Evolutionary conservation across 2,888 invertebrate genomes (phyloP).

Genomic region (Oligia latruncula): DNA sequence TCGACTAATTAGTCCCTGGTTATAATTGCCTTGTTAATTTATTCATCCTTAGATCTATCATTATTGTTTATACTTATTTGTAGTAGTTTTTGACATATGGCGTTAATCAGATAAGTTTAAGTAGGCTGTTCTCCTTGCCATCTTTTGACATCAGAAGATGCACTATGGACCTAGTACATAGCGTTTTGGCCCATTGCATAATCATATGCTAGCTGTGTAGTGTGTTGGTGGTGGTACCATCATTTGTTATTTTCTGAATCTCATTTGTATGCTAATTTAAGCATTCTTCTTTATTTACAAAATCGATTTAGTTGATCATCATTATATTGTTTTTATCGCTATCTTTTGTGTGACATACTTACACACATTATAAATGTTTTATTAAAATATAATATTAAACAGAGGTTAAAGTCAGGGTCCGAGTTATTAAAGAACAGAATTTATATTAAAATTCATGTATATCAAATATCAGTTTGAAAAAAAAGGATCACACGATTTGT

Average conservation of each 20-base stretch:
- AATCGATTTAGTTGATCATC: constrained; percentile 16
- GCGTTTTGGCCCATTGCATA: neutral
- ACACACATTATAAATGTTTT: constrained; percentile 9
- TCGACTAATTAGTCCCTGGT: neutral
- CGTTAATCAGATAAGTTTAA: constrained; percentile 23
- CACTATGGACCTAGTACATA: constrained; percentile 9
- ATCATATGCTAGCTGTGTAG: constrained; percentile 1
- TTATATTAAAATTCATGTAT: neutral
- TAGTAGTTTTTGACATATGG: constrained; percentile 29
- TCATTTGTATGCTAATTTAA: constrained; percentile 29
- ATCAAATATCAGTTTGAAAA: neutral
- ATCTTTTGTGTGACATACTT: constrained; percentile 24
- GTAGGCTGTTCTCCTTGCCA: constrained; percentile 48
- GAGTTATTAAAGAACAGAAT: constrained; percentile 5
- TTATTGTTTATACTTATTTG: constrained; percentile 19
- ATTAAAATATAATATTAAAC: neutral
- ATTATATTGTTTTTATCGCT: constrained; percentile 28
- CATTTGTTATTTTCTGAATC: constrained; percentile 8
- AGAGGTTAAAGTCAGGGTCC: constrained; percentile 38
- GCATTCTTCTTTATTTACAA: constrained; percentile 15
- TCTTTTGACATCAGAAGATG: constrained; percentile 42
- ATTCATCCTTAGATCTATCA: constrained; percentile 12
- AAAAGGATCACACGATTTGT: neutral
- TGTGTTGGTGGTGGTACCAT: constrained; percentile 18
- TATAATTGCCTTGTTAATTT: constrained; percentile 40